Base-by-base conservation (phyloP, 2,113 vertebrate genomes). In the Pituophis catenifer region DNA sequence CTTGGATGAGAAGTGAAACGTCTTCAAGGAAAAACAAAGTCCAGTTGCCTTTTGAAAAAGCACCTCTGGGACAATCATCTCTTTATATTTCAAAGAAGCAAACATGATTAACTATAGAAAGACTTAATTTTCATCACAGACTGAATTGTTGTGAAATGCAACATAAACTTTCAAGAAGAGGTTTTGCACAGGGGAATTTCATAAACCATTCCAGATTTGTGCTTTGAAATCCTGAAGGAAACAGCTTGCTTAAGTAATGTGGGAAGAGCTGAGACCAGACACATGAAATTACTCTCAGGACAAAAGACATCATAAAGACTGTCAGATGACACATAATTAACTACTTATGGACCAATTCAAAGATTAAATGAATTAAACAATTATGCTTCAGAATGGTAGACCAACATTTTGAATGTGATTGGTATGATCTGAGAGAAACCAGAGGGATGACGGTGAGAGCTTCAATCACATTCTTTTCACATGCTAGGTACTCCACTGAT, bases 161-260 rank as follows among this genome's bases (percentile, higher is more conserved):
- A 57, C 92, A 91, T 54, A 91, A 89, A 90, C 75, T 91, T 19
- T 0, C 0, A 88, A 96, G 97, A 97, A 94, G 94, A 91, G 94
- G 91, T 92, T 75, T 95, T 95, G 91, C 93, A 94, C 87, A 92
- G 87, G 29, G 95, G 89, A 95, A 94, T 96, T 97, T 95, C 92
- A 55, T 95, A 95, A 97, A 95, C 96, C 95, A 93, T 95, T 94
- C 93, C n/a, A 92, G 91, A 97, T 93, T 65, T 29, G n/a, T 93
- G 96, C 92, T 94, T 12, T 48, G 86, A 95, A 58, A 91, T 92
- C 92, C 92, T 94, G 94, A 91, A 95, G 92, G 93, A 97, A 97
- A 96, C 95, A 92, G 75, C 95, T 88, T 91, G 95, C 93, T 94
- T 95, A 90, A 96, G 52, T 94, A 94, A 96, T 95, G 29, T 95